A percentile compares a stretch with the other conserved stretches of the same genome.
Evolutionary conservation across 2,888 invertebrate species (phyloP).

Genomic region (Tribolium freemani): DNA sequence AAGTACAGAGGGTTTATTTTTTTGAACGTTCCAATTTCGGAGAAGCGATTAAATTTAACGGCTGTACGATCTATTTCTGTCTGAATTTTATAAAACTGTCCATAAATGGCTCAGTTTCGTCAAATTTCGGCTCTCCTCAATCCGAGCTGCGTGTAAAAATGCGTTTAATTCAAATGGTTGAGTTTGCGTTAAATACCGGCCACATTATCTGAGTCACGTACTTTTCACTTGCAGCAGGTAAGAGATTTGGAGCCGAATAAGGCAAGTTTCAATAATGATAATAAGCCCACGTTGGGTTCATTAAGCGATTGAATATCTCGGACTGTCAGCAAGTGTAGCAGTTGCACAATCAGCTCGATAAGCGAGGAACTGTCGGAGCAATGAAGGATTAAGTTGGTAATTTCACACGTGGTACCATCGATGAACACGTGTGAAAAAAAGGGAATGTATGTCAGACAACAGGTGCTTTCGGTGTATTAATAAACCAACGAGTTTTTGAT

Average conservation of each 20-base stretch:
- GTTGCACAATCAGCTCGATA: not conserved
- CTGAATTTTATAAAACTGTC: not conserved
- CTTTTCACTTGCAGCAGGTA: not conserved
- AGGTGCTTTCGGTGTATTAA: conserved; percentile 31
- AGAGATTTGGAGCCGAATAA: not conserved
- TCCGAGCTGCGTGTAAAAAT: not conserved
- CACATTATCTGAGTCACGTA: not conserved
- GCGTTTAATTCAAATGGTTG: not conserved
- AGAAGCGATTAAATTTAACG: too few relatives aligned
- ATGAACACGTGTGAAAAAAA: conserved; percentile 32
- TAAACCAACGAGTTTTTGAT: conserved; percentile 30
- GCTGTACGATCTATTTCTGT: too few relatives aligned
- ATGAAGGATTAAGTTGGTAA: conserved; percentile 30
- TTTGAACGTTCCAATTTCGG: too few relatives aligned
- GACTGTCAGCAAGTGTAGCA: not conserved
- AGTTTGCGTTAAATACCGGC: not conserved
- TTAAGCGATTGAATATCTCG: not conserved
- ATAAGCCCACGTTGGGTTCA: not conserved
- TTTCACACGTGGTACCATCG: conserved; percentile 34
- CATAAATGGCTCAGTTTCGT: not conserved
- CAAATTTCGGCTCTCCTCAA: too few relatives aligned
- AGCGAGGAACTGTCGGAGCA: conserved; percentile 9
- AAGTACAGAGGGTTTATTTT: too few relatives aligned
- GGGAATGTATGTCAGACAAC: conserved; percentile 35
- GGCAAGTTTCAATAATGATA: not conserved